Evolutionary conservation across 2,113 vertebrate species (phyloP), one percentile per base, ranked within the genome.

Genomic region (Marmota monax): DNA sequence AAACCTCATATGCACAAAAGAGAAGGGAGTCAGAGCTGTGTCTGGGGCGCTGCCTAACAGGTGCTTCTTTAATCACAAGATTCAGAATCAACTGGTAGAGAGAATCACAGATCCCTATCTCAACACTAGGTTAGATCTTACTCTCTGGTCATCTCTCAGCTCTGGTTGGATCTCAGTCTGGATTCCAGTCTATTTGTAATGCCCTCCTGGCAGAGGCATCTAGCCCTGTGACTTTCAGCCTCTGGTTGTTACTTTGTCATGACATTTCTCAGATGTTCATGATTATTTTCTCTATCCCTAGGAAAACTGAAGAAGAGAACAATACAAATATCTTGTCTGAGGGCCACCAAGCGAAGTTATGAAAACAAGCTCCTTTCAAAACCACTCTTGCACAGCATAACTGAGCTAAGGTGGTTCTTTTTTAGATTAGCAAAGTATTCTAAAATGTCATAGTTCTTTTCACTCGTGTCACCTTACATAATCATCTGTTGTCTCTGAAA

Each of bases 371-470:
- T 63, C 92, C 92, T 88, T 88, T 97, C 77, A 89, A 67, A 92
- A 70, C 58, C n/a, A 72, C 80, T 94, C 82, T 58, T 84, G 65
- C 83, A 96, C 80, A 95, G 61, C 88, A 87, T 48, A 39, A 87
- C 13, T 48, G 51, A 96, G 70, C 48, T 90, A 86, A 93, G 51
- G 70, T 16, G 20, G 20, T 39, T 84, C 82, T 84, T 90, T 92
- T 88, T 72, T 37, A 74, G 80, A 92, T 74, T 80, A 77, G 85
- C 86, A 88, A 85, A 78, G 34, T 67, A 39, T 6, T 90, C 39
- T 90, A 92, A 93, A 92, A 94, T 90, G 91, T 67, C n/a, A 10
- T 32, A 58, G 70, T 96, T 96, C 70, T 92, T 95, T 90, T 91
- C 82, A 61, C 79, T 78, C 61, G 61, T 94, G 82, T 90, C 73